Evolutionary conservation across 2,888 invertebrate genomes (phyloP).

Genomic region (Hoplodrina blanda): DNA sequence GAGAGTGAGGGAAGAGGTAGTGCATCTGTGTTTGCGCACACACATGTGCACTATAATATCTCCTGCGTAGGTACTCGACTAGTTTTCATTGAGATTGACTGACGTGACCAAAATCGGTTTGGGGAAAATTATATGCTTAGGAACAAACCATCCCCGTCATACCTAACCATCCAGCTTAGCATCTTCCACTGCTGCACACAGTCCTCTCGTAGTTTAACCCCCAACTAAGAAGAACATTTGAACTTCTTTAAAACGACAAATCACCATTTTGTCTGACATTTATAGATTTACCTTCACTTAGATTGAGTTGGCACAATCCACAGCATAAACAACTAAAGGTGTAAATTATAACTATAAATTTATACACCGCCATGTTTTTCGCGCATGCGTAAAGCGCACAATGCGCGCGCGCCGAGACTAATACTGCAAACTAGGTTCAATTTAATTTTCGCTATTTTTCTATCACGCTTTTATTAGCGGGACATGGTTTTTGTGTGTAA

Average conservation of each 20-base stretch:
- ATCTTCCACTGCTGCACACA: not conserved
- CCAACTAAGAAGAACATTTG: too few relatives aligned
- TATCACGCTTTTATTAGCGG: slow-evolving; percentile 14
- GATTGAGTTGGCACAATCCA: slow-evolving; percentile 32
- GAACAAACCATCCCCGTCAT: not conserved
- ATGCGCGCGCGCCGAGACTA: slow-evolving; percentile 12
- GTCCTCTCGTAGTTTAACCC: not conserved
- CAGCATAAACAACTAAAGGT: slow-evolving; percentile 14
- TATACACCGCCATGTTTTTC: slow-evolving; percentile 26
- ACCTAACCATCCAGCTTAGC: not conserved
- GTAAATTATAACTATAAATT: slow-evolving; percentile 15
- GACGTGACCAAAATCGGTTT: too few relatives aligned
- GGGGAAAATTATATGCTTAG: too few relatives aligned
- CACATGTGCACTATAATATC: too few relatives aligned
- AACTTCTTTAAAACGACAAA: too few relatives aligned
- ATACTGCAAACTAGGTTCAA: slow-evolving; percentile 18
- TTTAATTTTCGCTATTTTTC: slow-evolving; percentile 19
- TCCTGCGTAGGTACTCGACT: too few relatives aligned
- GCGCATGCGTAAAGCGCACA: not conserved
- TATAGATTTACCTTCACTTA: slow-evolving; percentile 30
- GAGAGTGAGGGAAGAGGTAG: too few relatives aligned
- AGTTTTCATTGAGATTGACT: too few relatives aligned
- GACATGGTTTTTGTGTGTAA: slow-evolving; percentile 27
- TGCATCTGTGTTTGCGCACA: too few relatives aligned
- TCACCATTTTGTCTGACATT: not conserved